phyloP scores from a whole-genome alignment of 2,888 invertebrate genomes.

The Leucoptera coffeella region DNA sequence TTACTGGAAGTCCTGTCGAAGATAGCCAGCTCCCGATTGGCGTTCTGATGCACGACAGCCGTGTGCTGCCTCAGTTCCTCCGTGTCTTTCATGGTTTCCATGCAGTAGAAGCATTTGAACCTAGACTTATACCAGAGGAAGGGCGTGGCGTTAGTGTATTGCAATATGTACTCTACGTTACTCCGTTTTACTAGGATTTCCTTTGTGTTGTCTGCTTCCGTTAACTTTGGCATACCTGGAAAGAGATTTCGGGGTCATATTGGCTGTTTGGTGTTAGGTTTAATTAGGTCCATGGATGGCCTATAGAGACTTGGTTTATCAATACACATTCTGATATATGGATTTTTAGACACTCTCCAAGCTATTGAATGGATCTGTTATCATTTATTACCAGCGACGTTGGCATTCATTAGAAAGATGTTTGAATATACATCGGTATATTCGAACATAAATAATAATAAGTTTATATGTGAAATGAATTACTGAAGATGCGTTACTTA shows the following conservation, averaged over 20 bases:
- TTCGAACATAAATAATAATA: too few relatives aligned
- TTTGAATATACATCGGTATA: too few relatives aligned
- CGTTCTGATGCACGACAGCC: constrained; percentile 18
- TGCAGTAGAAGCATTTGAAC: constrained; percentile 36
- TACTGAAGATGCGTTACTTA: too few relatives aligned
- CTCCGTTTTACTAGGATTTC: constrained; percentile 28
- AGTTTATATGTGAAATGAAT: too few relatives aligned
- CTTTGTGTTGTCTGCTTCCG: constrained; percentile 35
- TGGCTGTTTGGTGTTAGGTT: too few relatives aligned
- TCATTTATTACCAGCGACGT: too few relatives aligned
- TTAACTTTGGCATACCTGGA: constrained; percentile 32
- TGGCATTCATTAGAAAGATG: too few relatives aligned
- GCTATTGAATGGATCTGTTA: too few relatives aligned
- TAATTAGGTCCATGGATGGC: too few relatives aligned
- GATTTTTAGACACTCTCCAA: too few relatives aligned
- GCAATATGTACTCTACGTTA: constrained; percentile 36
- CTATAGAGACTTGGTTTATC: too few relatives aligned
- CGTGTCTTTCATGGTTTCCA: constrained; percentile 30
- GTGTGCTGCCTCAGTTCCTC: constrained; percentile 24
- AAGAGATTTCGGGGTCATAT: constrained; percentile 29
- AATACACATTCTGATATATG: too few relatives aligned
- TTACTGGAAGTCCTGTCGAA: constrained; percentile 35
- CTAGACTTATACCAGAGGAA: constrained; percentile 39
- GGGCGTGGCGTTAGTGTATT: constrained; percentile 35
- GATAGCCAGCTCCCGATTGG: constrained; percentile 28